Conservation (phyloP, 2,113 vertebrate genomes). For the Ifrita kowaldi region DNA sequence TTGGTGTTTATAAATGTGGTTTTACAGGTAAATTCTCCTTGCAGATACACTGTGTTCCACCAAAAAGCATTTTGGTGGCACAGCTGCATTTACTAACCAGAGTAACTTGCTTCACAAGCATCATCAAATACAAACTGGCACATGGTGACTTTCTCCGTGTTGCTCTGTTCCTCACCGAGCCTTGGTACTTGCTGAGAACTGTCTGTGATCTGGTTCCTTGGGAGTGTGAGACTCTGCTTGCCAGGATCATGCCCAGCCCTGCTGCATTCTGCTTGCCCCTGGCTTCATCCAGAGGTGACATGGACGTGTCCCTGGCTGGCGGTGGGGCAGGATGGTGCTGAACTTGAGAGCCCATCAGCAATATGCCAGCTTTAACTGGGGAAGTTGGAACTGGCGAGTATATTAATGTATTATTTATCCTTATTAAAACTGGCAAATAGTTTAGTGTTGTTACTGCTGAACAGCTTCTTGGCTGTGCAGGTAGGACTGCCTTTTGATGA, state of each 20-base stretch:
- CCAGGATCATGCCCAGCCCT: not conserved
- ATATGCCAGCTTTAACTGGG: not conserved
- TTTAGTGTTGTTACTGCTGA: not conserved
- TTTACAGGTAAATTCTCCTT: not conserved
- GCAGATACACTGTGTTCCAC: not conserved
- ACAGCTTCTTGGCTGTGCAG: not conserved
- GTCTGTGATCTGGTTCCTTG: not conserved
- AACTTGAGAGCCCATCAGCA: not conserved
- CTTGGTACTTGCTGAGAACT: not conserved
- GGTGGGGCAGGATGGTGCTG: not conserved
- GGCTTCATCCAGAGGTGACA: rapidly evolving
- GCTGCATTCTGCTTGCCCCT: not conserved
- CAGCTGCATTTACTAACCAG: not conserved
- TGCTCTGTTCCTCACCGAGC: rapidly evolving
- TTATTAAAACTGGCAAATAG: not conserved
- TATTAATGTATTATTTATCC: not conserved
- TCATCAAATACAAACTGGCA: not conserved
- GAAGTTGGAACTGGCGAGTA: not conserved
- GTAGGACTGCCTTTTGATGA: not conserved
- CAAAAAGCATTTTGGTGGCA: not conserved
- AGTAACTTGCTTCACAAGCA: not conserved
- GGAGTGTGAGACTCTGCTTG: not conserved
- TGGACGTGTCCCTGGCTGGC: not conserved
- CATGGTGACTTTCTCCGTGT: rapidly evolving
- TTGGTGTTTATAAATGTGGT: not conserved